Evolutionary conservation across 64 coral and sea anemone species (phyloP), one percentile per base, ranked within the genome.

Genomic region (Montipora efflorescens): DNA sequence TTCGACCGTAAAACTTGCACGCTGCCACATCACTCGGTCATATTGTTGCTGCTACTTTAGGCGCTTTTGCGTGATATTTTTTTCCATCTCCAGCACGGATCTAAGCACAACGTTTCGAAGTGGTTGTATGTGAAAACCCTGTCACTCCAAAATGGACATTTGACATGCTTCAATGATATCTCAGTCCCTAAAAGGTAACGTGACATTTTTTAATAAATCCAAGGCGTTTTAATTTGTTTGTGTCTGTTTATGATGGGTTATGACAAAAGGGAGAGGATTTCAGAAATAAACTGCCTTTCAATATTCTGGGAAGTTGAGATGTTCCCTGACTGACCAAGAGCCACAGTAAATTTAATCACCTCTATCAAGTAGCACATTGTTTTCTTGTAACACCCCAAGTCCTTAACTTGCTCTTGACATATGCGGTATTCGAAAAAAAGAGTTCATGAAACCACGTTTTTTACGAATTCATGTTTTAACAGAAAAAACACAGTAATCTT

Each of bases 121-220:
- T 70, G 5, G 4, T 51, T 47, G 45, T 51, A 12, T 19, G 45
- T 2, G 46, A 72, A 72, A 2, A 7, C 36, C n/a, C 18, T 46
- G 46, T 67, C 66, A 49, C 73, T 45, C 49, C 64, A 48, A 50
- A 18, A 82, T 51, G 50, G 46, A 45, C 66, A 21, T 22, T 67
- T 47, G 18, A 8, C 66, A 86, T n/a, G 82, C 16, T 22, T 46
- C 44, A 72, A 10, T 45, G 19, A 8, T 71, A 0, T 6, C 2
- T 9, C 46, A 71, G 45, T 48, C 82, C 66, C 82, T 86, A 86
- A 67, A 86, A 86, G 82, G 82, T 13, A 23, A 86, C 66, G 66
- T 86, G 82, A 86, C 82, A 86, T 86, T 86, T 86, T 53, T 86
- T 86, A 86, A 86, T 72, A 86, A 8, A 9, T 18, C 36, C 82